A percentile compares a stretch with the other conserved stretches of the same genome.
These are phyloP conservation scores for Adela reaumurella DNA, from an alignment of 2,888 invertebrate species.

Conservation along the genomic window DNA sequence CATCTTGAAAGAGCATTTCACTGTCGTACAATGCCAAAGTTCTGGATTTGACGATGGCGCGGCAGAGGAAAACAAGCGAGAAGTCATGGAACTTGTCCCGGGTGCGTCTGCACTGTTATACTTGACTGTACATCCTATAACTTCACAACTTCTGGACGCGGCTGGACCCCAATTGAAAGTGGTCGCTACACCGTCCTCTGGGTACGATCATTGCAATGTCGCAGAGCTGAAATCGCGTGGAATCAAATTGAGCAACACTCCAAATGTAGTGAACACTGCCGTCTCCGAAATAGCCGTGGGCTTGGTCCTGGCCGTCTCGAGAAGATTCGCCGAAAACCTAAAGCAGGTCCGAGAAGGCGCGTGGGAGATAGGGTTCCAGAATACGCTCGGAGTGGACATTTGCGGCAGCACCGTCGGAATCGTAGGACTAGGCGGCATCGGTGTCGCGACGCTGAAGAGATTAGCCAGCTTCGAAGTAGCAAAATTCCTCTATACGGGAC, in stretches of 20 bases:
- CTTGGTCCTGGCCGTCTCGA: slow-evolving; percentile 69
- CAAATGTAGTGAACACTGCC: slow-evolving; percentile 70
- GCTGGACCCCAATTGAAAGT: slow-evolving; percentile 71
- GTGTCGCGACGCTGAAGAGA: slow-evolving; percentile 72
- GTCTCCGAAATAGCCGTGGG: slow-evolving; percentile 82
- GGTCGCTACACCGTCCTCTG: slow-evolving; percentile 82
- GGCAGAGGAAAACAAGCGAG: no score
- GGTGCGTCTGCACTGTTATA: no score
- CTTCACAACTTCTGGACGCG: neutral
- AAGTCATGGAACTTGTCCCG: no score
- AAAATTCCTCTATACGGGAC: slow-evolving; percentile 71
- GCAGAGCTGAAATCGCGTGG: slow-evolving; percentile 68
- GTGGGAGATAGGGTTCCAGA: slow-evolving; percentile 68
- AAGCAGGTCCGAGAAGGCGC: slow-evolving; percentile 61
- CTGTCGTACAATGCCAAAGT: no score
- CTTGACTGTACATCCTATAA: no score
- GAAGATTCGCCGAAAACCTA: slow-evolving; percentile 76
- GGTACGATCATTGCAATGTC: slow-evolving; percentile 82
- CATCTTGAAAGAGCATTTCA: slow-evolving; percentile 48
- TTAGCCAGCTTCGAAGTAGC: slow-evolving; percentile 72
- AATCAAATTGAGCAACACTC: slow-evolving; percentile 80
- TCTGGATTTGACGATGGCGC: no score
- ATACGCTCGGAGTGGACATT: slow-evolving; percentile 77
- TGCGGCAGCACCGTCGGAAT: slow-evolving; percentile 79
- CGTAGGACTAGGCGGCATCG: slow-evolving; percentile 81